Base-by-base conservation (phyloP, 2,888 invertebrate species). In the Scrobipalpa costella region DNA sequence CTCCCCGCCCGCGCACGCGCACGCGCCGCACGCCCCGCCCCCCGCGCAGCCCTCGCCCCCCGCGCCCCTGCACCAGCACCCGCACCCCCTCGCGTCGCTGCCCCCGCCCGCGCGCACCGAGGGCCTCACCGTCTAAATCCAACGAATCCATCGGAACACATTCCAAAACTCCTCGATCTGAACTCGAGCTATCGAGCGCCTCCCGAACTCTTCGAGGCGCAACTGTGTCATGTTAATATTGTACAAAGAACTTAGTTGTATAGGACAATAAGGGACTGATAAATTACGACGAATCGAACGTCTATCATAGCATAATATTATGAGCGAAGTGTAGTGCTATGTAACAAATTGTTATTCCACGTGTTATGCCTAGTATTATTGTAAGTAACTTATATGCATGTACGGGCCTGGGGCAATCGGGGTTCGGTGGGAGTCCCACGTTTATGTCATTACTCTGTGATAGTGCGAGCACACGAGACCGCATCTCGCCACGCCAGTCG, bases 61-160 rank as follows among this genome's bases (percentile, higher is more conserved):
- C 81, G 91, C 70, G 80, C 89, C 71, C 68, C 89, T 71, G 68
- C 87, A 78, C 70, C 85, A 68, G 81, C 92, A 70, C 80, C 89
- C 71, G 68, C 87, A 78, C 70, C 85, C 92, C 60, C 92, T 94
- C 71, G 88, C 94, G 72, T 92, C 94, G 33, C 89, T 93, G 34
- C 93, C 94, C 63, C 93, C 93, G n/a, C 92, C 93, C 62, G 91
- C 94, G 21, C 92, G 94, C 76, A 94, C 95, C 65, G 95, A 95
- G 80, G 95, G 95, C 57, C 92, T 95, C 78, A 95, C 95, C 74
- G 95, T 95, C 84, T 95, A 92, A 92, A 76, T 74, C 64, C 64
- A 60, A 63, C 66, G 15, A 40, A 55, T 33, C 47, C 72, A 71
- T 70, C 77, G 69, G 71, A 77, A 74, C 77, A 86, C 86, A 86